phyloP scores from a whole-genome alignment of 2,888 invertebrate genomes.

The Pheosia tremula region DNA sequence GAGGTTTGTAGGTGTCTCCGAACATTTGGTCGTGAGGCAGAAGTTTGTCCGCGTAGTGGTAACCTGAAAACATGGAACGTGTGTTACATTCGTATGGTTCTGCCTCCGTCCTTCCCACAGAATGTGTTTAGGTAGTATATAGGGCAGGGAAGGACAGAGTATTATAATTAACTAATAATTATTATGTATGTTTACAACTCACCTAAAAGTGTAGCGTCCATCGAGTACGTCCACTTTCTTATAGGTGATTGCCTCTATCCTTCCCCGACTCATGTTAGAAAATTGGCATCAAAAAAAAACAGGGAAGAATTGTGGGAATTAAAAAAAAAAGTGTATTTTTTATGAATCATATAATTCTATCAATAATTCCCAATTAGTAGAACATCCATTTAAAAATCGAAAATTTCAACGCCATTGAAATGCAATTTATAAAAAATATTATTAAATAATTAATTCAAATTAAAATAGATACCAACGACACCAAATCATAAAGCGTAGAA shows the following conservation, averaged over 20 bases:
- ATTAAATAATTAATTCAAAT: background rate
- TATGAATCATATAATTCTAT: constrained; percentile 64
- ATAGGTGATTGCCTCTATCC: constrained; percentile 82
- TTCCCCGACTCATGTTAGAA: constrained; percentile 59
- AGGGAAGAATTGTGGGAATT: constrained; percentile 69
- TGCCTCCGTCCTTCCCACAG: constrained; percentile 80
- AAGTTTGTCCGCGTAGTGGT: constrained; percentile 55
- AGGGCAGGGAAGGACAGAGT: constrained; percentile 87
- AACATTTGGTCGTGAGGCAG: constrained; percentile 46
- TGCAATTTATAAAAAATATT: constrained; percentile 14
- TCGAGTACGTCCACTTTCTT: constrained; percentile 69
- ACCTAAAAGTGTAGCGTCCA: constrained; percentile 79
- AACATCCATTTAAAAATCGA: constrained; percentile 33
- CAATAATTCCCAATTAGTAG: constrained; percentile 51
- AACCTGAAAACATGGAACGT: constrained; percentile 62
- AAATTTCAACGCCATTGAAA: constrained; percentile 26
- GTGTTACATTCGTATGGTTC: constrained; percentile 26
- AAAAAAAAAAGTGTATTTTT: constrained; percentile 47
- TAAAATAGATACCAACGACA: background rate
- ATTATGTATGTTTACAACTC: constrained; percentile 63
- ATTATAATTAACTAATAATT: constrained; percentile 50
- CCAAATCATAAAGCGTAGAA: constrained; percentile 25
- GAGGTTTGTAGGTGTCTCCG: constrained; percentile 62
- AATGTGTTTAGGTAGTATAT: constrained; percentile 38
- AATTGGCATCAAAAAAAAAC: constrained; percentile 29